A percentile compares a stretch with the other conserved stretches of the same genome.
phyloP scores from a whole-genome alignment of 1,140 invertebrate species.

The Coptotermes formosanus region DNA sequence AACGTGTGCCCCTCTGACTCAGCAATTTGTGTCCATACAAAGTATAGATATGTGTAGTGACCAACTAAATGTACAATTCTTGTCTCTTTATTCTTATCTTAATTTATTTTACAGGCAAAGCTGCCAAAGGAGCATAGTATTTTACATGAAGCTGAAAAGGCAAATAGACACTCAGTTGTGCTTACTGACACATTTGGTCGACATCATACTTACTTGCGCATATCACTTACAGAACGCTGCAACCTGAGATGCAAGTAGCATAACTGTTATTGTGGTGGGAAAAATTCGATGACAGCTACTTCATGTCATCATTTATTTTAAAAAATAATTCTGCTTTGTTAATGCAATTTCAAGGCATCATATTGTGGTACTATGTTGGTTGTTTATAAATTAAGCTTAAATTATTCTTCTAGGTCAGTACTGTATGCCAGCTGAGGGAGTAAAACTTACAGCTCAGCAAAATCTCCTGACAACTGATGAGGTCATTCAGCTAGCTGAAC shows the following conservation, averaged over 20 bases:
- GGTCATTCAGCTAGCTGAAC: slow-evolving; percentile 71
- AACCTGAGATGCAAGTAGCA: slow-evolving; percentile 87
- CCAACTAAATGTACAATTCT: too few species aligned
- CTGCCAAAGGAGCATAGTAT: slow-evolving; percentile 21
- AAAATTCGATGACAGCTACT: slow-evolving; percentile 21
- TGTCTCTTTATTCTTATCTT: neutral
- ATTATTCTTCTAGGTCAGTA: slow-evolving; percentile 70
- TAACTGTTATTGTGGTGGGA: slow-evolving; percentile 30
- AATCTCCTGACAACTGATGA: slow-evolving; percentile 82
- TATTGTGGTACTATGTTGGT: too few species aligned
- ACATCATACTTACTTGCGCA: slow-evolving; percentile 88
- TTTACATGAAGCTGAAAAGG: slow-evolving; percentile 24
- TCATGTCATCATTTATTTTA: neutral
- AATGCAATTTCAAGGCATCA: too few species aligned
- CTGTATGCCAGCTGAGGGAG: slow-evolving; percentile 96
- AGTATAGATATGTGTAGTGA: too few species aligned
- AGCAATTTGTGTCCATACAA: too few species aligned
- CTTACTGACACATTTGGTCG: slow-evolving; percentile 84
- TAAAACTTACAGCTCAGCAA: slow-evolving; percentile 71
- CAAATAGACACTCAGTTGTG: slow-evolving; percentile 38
- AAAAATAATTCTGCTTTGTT: neutral
- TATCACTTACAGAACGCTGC: slow-evolving; percentile 93
- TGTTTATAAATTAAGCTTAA: slow-evolving; percentile 14
- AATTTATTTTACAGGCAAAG: neutral
- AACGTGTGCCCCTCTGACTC: too few species aligned